Evolutionary conservation across 2,888 invertebrate species (phyloP).

Genomic region (Zaprionus lineosus): DNA sequence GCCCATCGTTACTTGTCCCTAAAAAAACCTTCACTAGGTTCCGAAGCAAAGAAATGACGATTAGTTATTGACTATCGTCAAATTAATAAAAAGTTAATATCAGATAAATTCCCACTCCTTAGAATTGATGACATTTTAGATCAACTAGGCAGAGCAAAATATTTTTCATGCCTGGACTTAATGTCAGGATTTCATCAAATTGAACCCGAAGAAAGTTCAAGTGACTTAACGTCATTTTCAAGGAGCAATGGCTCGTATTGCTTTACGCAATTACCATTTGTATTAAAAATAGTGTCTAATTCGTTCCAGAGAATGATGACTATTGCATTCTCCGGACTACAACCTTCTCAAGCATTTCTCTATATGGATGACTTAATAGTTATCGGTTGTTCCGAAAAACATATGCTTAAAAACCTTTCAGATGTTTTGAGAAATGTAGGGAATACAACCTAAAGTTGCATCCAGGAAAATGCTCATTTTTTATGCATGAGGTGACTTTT

Average conservation of each 20-base stretch:
- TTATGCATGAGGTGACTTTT: too few species aligned
- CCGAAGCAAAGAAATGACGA: slow-evolving; percentile 18
- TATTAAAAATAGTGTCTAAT: slow-evolving; percentile 4
- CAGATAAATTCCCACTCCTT: too few species aligned
- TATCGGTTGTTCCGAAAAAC: slow-evolving; percentile 11
- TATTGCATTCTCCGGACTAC: slow-evolving; percentile 8
- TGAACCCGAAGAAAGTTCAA: too few species aligned
- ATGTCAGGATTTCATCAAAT: slow-evolving; percentile 6
- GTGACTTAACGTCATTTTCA: too few species aligned
- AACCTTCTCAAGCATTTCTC: slow-evolving; percentile 11
- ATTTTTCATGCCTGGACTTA: slow-evolving; percentile 75
- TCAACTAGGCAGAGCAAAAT: slow-evolving; percentile 45
- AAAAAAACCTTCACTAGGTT: too few species aligned
- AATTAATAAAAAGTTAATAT: slow-evolving; percentile 79
- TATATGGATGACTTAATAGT: slow-evolving; percentile 17
- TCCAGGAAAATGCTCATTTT: too few species aligned
- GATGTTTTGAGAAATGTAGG: slow-evolving; percentile 11
- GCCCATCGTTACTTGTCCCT: too few species aligned
- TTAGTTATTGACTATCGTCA: slow-evolving; percentile 77
- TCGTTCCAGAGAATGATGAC: slow-evolving; percentile 13
- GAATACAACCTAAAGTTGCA: too few species aligned
- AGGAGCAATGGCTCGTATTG: too few species aligned
- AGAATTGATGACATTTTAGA: too few species aligned
- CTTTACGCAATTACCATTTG: background rate
- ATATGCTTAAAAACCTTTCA: slow-evolving; percentile 14